Evolutionary conservation across 2,797 vertebrate genomes (phyloP), one percentile per base, ranked within the genome.

Genomic region (Streptopelia turtur): DNA sequence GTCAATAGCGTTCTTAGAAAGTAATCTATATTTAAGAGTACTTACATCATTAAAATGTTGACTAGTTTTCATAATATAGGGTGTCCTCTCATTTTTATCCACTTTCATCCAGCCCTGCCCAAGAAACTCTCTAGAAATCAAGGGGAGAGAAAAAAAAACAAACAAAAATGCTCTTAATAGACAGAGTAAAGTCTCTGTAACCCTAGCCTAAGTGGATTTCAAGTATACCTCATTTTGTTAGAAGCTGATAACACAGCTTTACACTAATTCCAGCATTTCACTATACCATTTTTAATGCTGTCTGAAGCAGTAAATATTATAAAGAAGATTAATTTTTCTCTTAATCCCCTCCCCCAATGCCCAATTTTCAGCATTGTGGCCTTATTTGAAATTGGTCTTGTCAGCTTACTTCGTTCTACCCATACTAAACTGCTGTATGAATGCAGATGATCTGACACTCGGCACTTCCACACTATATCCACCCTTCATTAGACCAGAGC

Each of bases 101-200:
- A 98, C 95, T 97, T 99, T 99, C 99, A 99, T 99, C 99, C 99
- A 99, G 57, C 99, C 99, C 90, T 99, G 99, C 68, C 99, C 99
- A 92, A 99, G 98, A 97, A 99, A 99, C 97, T 99, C 99, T 97
- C 99, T 99, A 72, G 52, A 87, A 53, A 64, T 87, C 50, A 25
- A 88, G 20, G 7, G 13, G 16, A 84, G 43, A 90, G 52, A 33
- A 91, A 89, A 96, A 96, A 81, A 80, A 50, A 1, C 18, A 52
- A 78, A 72, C 5, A 80, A 82, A 89, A 87, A 55, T 10, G 13
- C 8, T 14, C 31, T 83, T 74, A 74, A 64, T 28, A 75, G 83
- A 41, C 21, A 60, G 8, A 89, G 27, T 21, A 37, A 30, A 49
- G 27, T 10, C 31, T 31, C 49, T 83, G 45, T 31, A 88, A 77